Conservation (phyloP, 1,140 invertebrate genomes). For the Dendrolimus punctatus region DNA sequence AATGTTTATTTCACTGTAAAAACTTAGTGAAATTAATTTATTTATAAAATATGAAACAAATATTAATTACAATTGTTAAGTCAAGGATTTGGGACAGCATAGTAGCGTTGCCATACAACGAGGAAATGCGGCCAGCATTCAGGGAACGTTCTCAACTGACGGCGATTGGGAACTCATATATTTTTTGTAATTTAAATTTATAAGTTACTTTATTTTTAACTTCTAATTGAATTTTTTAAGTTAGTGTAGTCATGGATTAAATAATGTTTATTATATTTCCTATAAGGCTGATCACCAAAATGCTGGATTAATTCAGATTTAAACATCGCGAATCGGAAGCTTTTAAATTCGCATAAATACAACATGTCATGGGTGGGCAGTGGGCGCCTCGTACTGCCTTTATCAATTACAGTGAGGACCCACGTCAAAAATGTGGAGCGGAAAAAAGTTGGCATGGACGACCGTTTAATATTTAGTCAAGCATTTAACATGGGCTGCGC, state of each 20-base stretch:
- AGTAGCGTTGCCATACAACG: too few relatives aligned
- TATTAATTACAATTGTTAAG: too few relatives aligned
- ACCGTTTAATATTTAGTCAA: constrained; percentile 46
- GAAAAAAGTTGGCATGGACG: constrained; percentile 26
- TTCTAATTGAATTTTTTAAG: too few relatives aligned
- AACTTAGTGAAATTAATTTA: too few relatives aligned
- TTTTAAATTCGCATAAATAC: constrained; percentile 64
- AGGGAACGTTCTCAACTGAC: too few relatives aligned
- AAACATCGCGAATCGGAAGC: constrained; percentile 49
- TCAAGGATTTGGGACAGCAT: too few relatives aligned
- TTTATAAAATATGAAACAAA: too few relatives aligned
- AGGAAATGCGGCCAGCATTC: too few relatives aligned
- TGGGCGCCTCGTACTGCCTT: constrained; percentile 41
- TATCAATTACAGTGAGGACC: constrained; percentile 56
- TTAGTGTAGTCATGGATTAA: constrained; percentile 10
- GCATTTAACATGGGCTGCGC: constrained; percentile 7
- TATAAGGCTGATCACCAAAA: constrained; percentile 31
- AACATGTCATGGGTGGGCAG: constrained; percentile 44
- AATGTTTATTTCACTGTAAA: too few relatives aligned
- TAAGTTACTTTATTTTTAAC: too few relatives aligned
- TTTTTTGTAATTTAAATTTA: too few relatives aligned
- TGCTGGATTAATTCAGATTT: constrained; percentile 53
- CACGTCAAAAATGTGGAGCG: constrained; percentile 40
- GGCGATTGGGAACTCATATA: too few relatives aligned
- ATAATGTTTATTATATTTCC: constrained; percentile 28